These are phyloP conservation scores for Leucoraja erinaceus DNA, from an alignment of 2,113 vertebrate species.

Conservation along the genomic window DNA sequence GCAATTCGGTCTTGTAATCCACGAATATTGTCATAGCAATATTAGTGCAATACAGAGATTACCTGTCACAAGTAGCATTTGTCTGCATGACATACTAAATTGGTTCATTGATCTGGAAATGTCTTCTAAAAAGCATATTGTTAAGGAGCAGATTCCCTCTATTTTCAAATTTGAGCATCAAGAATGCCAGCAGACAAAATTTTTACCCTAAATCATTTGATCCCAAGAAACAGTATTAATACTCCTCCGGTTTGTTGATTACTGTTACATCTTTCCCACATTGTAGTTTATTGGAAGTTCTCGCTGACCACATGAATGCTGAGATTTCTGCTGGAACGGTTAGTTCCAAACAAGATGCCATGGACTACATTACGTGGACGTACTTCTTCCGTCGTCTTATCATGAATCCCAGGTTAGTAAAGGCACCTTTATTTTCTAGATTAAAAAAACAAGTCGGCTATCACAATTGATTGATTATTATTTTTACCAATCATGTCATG, in stretches of 20 bases:
- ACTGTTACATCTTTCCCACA: constrained; percentile 45
- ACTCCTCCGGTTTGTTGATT: constrained; percentile 34
- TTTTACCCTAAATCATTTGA: not conserved
- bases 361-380: constrained; percentile 99
- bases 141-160: not conserved
- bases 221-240: not conserved
- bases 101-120: not conserved
- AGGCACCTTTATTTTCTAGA: not conserved
- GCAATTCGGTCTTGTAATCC: not conserved
- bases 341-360: constrained; percentile 91
- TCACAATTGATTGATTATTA: not conserved
- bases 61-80: not conserved
- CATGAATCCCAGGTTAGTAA: constrained; percentile 89
- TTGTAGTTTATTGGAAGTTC: constrained; percentile 77
- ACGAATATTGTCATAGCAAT: not conserved
- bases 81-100: not conserved
- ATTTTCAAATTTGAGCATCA: not conserved
- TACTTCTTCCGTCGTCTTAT: constrained; percentile 94
- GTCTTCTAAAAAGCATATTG: not conserved
- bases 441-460: not conserved
- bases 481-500: not conserved
- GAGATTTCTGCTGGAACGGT: constrained; percentile 90
- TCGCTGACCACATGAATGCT: constrained; percentile 91
- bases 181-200: not conserved
- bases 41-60: not conserved